These are phyloP conservation scores for Amphibalanus amphitrite DNA, from an alignment of 1,140 invertebrate genomes.

Conservation along the genomic window DNA sequence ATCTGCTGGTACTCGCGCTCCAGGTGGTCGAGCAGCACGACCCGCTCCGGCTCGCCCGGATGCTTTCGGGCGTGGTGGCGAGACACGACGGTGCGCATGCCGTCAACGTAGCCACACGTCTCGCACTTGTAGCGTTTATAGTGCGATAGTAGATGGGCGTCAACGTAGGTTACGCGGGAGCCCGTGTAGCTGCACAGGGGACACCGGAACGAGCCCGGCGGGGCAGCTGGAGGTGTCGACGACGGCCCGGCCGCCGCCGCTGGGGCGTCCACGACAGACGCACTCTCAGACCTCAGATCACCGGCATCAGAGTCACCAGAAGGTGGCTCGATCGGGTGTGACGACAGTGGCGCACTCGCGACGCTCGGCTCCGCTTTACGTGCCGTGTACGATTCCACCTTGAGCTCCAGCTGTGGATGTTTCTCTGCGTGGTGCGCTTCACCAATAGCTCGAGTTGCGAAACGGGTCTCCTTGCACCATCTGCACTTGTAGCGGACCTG, in stretches of 20 bases:
- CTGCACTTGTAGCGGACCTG: not conserved
- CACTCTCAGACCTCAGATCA: not conserved
- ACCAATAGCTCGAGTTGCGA: not conserved
- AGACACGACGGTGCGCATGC: not conserved
- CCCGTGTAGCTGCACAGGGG: not conserved
- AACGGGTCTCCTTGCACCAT: not conserved
- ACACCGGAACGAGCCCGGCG: not conserved
- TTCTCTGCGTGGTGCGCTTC: not conserved
- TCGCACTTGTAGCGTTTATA: slow-evolving; percentile 1
- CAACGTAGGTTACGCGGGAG: not conserved
- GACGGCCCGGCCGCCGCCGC: not conserved
- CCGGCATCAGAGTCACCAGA: not conserved
- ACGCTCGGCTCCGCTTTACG: not conserved
- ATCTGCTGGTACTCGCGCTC: not conserved
- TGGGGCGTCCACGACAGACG: not conserved
- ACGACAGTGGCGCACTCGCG: too few species aligned
- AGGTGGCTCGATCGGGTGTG: too few species aligned
- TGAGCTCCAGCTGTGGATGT: not conserved
- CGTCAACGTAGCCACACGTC: not conserved
- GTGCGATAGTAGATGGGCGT: not conserved
- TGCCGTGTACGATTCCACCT: not conserved
- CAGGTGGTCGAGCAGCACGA: not conserved
- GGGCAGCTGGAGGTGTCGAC: not conserved
- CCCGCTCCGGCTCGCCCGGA: not conserved
- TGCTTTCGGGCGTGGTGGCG: not conserved